Percentiles rank a stretch among this genome's conserved stretches.
Conservation (phyloP, 2,888 invertebrate species). For the Caenorhabditis plicata region DNA sequence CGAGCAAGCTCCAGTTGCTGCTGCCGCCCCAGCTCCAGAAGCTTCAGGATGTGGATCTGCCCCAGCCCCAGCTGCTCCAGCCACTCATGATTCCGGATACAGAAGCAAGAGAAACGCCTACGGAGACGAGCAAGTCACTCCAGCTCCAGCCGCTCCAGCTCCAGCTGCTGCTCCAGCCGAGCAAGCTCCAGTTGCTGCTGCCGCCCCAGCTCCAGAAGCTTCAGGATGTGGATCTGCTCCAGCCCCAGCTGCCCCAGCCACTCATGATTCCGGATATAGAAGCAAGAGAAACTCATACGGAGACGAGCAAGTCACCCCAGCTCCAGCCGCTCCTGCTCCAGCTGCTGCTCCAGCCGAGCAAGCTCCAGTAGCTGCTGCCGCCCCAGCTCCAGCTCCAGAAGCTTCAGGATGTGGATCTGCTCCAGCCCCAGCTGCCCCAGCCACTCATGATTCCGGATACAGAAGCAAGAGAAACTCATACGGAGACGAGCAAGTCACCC, state of each 20-base stretch:
- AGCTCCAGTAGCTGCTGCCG: slow-evolving; percentile 24
- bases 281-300: slow-evolving; percentile 37
- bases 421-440: slow-evolving; percentile 23
- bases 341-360: slow-evolving; percentile 26
- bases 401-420: slow-evolving; percentile 19
- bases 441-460: slow-evolving; percentile 25
- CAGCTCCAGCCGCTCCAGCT: slow-evolving; percentile 14
- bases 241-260: slow-evolving; percentile 12
- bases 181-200: slow-evolving; percentile 16
- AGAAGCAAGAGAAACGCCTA: slow-evolving; percentile 24
- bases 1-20: slow-evolving; percentile 14
- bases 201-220: slow-evolving; percentile 16
- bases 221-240: slow-evolving; percentile 27
- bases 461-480: slow-evolving; percentile 39
- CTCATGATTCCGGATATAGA: slow-evolving; percentile 40
- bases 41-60: slow-evolving; percentile 23
- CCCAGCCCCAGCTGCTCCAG: slow-evolving; percentile 27
- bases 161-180: slow-evolving; percentile 17
- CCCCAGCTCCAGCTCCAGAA: slow-evolving; percentile 24
- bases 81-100: slow-evolving; percentile 33
- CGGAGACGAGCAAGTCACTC: slow-evolving; percentile 24
- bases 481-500: slow-evolving; percentile 40
- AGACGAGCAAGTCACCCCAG: slow-evolving; percentile 43
- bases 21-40: slow-evolving; percentile 22
- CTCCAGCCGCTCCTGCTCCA: slow-evolving; percentile 19